Evolutionary conservation across 2,113 vertebrate species (phyloP).

Genomic region (Chaetodon auriga): DNA sequence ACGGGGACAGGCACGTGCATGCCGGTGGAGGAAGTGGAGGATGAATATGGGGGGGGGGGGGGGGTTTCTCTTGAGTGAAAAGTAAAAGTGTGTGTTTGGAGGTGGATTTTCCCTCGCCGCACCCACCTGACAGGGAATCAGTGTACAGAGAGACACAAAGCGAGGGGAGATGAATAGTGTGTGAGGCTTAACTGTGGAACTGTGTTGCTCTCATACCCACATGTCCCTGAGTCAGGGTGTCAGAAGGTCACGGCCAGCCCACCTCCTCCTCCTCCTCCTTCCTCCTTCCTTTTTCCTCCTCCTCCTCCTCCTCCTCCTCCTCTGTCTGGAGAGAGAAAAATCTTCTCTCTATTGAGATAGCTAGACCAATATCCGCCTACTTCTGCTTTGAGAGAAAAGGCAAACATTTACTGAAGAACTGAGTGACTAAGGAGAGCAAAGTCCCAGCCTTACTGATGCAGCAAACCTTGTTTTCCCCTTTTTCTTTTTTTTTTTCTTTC

Average conservation of each 20-base stretch:
- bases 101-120: conserved; percentile 54
- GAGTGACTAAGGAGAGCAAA: conserved; percentile 65
- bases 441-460: conserved; percentile 52
- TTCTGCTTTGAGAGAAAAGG: conserved; percentile 65
- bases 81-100: conserved; percentile 55
- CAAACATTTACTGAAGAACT: conserved; percentile 75
- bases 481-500: no score
- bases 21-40: conserved; percentile 61
- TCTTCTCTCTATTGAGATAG: conserved; percentile 64
- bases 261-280: conserved; percentile 25
- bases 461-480: background rate
- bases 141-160: conserved; percentile 29
- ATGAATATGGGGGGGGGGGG: conserved; percentile 24
- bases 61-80: conserved; percentile 22
- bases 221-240: conserved; percentile 67
- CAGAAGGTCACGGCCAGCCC: conserved; percentile 57
- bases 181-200: conserved; percentile 43
- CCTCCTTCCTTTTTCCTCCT: conserved; percentile 18
- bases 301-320: conserved; percentile 49
- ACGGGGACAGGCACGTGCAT: conserved; percentile 62
- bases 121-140: conserved; percentile 58
- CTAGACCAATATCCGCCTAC: conserved; percentile 69
- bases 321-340: conserved; percentile 60
- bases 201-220: conserved; percentile 48
- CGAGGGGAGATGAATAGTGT: conserved; percentile 9